Base-by-base conservation (phyloP, 2,113 vertebrate species). In the Platysternon megacephalum region DNA sequence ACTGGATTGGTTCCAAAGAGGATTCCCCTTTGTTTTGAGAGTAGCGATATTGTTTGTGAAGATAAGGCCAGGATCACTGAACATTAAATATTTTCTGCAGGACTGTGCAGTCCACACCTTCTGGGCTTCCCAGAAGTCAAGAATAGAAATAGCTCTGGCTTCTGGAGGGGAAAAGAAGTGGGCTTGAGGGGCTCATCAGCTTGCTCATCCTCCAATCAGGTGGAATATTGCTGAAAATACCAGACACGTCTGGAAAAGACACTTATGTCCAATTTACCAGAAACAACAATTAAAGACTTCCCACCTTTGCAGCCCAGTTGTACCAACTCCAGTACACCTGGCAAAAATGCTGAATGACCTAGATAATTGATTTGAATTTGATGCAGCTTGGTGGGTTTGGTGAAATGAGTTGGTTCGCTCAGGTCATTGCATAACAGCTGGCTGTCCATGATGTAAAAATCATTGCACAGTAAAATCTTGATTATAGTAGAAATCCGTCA, bases 1-100 rank as follows among this genome's bases (percentile, higher is more conserved):
- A 32, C 6, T 42, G 49, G 74, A 35, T 6, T 13, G 49, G 11
- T 80, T 95, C 26, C 74, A 85, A 39, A 56, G 49, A 10, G 11
- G 13, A 90, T 8, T 83, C 35, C 22, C 8, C 10, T 52, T 22
- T 42, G 21, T 88, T 91, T 65, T 12, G 53, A 51, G 52, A 95
- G 11, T 2, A 86, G 12, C 3, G 22, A 3, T 8, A 16, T 83
- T 92, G 81, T 92, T 93, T 44, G 39, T 3, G 52, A 82, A 81
- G 52, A 74, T 22, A 53, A 86, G 65, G 14, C 2, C 0, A 0
- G n/a, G 72, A 58, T 32, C 53, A 79, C 55, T 0, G 0, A 84
- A 91, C 44, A 58, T 44, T n/a, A 92, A 91, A 51, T 0, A 0
- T 0, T 0, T 21, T 44, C 12, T 29, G 51, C 68, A 49, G 61